Base-by-base conservation (phyloP, 2,888 invertebrate species). In the Operophtera brumata region DNA sequence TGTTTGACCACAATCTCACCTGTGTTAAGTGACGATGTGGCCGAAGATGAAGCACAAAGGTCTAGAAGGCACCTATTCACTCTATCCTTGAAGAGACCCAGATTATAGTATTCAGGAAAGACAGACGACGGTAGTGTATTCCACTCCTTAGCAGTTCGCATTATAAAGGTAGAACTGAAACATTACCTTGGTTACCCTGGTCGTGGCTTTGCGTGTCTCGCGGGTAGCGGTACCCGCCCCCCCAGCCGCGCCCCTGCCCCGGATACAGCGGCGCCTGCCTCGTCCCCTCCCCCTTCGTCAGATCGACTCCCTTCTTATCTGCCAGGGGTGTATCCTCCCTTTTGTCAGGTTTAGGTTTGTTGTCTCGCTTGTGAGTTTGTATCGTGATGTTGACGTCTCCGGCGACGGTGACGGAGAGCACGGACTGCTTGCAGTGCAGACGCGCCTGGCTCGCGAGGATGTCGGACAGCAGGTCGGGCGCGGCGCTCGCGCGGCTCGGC, bases 401-500 rank as follows among this genome's bases (percentile, higher is more conserved):
- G 66, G 93, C 93, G 2, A 91, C 90, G 39, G 92, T 90, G 0
- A 93, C 69, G 0, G 91, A 91, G 6, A 93, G 86, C 2, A 92
- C 78, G 20, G 92, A 87, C 43, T 92, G 90, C 58, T 92, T 93
- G 6, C 94, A 93, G 74, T 94, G 94, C 82, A 95, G 92, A 55
- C 93, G 87, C 45, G 93, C 91, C 77, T 96, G 96, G 64, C 92
- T 91, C 60, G 93, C 92, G 68, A 96, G 82, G 64, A 96, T 95
- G 67, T 91, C 92, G 28, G 92, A 93, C 5, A 96, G 82, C 7
- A 96, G 69, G 80, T 96, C 94, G 0, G 91, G 84, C 8, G 88
- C 83, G n/a, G 91, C 73, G 1, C 82, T 58, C 14, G 87, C 82
- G 62, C 76, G 82, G 13, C 88, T 74, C 35, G 88, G 86, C 0